Percentiles rank a stretch among this genome's conserved stretches.
Conservation (phyloP, 2,113 vertebrate genomes). For the Struthio camelus region DNA sequence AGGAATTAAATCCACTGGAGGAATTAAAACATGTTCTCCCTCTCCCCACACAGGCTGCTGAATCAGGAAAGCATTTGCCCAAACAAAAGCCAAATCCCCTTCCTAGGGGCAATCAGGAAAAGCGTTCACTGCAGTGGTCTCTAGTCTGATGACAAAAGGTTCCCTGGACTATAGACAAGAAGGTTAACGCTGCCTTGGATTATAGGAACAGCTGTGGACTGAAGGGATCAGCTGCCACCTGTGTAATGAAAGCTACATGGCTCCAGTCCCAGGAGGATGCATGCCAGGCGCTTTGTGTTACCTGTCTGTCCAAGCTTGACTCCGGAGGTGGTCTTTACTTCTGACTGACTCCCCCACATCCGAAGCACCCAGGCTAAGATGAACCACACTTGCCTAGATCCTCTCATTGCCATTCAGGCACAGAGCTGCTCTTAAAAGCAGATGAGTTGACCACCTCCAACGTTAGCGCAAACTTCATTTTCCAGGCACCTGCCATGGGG, state of each 20-base stretch:
- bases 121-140: background rate
- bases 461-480: accelerated
- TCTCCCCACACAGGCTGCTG: background rate
- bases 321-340: background rate
- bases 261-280: background rate
- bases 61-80: slow-evolving; percentile 20
- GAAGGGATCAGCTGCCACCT: slow-evolving; percentile 34
- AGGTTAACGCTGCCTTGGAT: background rate
- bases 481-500: background rate
- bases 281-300: background rate
- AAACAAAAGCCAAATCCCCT: slow-evolving; percentile 53
- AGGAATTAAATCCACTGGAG: background rate
- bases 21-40: background rate
- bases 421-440: accelerated
- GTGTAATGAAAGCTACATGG: background rate
- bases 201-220: background rate
- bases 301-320: background rate
- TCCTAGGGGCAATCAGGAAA: slow-evolving; percentile 24
- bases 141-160: slow-evolving; percentile 30
- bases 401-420: background rate
- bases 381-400: background rate
- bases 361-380: background rate
- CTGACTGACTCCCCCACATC: accelerated
- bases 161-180: slow-evolving; percentile 9
- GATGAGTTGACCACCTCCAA: background rate